Base-by-base conservation (phyloP, 2,888 invertebrate genomes). In the Halictus quadricinctus region DNA sequence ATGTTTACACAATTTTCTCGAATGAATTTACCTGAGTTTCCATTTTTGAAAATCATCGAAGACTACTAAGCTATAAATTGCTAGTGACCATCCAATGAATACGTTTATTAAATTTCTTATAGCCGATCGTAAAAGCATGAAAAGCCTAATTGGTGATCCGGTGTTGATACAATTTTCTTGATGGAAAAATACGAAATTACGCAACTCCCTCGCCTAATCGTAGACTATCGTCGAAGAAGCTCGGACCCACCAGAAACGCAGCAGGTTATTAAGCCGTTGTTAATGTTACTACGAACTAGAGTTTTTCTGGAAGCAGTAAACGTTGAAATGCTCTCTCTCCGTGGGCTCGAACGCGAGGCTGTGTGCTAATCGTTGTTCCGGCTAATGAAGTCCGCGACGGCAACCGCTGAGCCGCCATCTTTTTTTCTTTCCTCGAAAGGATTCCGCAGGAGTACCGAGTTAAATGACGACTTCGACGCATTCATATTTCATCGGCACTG, bases 261-360 rank as follows among this genome's bases (percentile, higher is more conserved):
- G 48, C 70, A 21, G 50, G 75, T 77, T 79, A 79, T 80, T 79
- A 79, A 87, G 77, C 66, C 50, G 77, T 79, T 83, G 73, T 83
- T 76, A 72, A 76, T 25, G 72, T 82, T 82, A 73, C 21, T 66
- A 66, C 54, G 60, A 74, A 77, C 54, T 54, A 41, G 41, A 50
- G 58, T 69, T 85, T 85, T 80, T 73, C 72, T 75, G 21, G 54
- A 50, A 75, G 73, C 73, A 0, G 54, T 81, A 73, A 79, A 81
- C 60, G 36, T 79, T 64, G 41, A 64, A 58, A 66, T 64, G 58
- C 8, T 15, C 25, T 10, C n/a, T 54, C 29, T 8, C 12, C 10
- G 46, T n/a, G 29, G 54, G 43, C 66, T 70, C 46, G 60, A 21
- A 48, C 18, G 13, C 58, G 25, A 13, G 21, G 21, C 46, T 18